Conservation (phyloP, 92 coral and sea anemone species). For the Hydrozoanthus gracilis region DNA sequence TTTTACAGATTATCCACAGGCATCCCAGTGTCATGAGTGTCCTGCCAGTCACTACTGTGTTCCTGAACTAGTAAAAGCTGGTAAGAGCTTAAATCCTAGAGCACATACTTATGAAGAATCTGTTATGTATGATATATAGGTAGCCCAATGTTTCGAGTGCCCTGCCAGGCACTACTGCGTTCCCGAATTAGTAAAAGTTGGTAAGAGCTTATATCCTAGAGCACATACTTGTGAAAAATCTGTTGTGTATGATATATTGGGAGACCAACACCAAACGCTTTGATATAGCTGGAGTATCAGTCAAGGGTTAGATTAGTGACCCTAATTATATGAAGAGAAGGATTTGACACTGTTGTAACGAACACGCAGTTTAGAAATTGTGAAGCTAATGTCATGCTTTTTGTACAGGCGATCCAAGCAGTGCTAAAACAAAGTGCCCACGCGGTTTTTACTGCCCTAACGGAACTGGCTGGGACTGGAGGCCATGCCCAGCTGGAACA, state of each 20-base stretch:
- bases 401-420: constrained; percentile 49
- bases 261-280: constrained; percentile 16
- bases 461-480: constrained; percentile 92
- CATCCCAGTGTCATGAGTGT: constrained; percentile 72
- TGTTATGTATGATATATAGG: constrained; percentile 65
- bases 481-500: constrained; percentile 91
- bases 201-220: constrained; percentile 33
- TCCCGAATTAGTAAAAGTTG: constrained; percentile 61
- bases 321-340: too few species aligned
- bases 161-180: constrained; percentile 84
- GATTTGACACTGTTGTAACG: background rate
- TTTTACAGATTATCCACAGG: constrained; percentile 68
- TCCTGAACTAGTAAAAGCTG: constrained; percentile 63
- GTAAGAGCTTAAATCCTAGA: constrained; percentile 36
- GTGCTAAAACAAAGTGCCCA: constrained; percentile 82
- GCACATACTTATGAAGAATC: background rate
- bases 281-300: too few species aligned
- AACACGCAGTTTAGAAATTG: background rate
- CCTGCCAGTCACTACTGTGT: constrained; percentile 85
- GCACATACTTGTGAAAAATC: background rate
- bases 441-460: constrained; percentile 93
- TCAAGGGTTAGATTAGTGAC: too few species aligned
- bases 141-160: constrained; percentile 70
- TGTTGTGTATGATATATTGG: constrained; percentile 66
- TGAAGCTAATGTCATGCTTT: background rate